Base-by-base conservation (phyloP, 2,113 vertebrate species). In the Trogon melanurus region DNA sequence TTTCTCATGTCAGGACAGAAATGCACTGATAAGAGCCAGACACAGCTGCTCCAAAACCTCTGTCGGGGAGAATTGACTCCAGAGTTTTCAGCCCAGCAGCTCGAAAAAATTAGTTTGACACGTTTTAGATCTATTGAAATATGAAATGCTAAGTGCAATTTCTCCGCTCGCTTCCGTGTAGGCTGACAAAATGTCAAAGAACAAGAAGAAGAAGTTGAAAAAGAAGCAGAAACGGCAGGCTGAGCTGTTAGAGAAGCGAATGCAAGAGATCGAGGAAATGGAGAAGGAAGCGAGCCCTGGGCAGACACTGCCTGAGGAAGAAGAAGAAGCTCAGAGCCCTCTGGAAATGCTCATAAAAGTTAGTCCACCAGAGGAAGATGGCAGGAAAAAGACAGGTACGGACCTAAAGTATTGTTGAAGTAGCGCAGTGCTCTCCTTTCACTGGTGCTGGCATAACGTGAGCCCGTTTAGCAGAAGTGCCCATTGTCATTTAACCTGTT, bases 131-230 rank as follows among this genome's bases (percentile, higher is more conserved):
- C 22, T 87, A 54, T 23, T 78, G 56, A 88, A 81, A 67, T 78
- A 74, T 5, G 18, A 89, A 90, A 86, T 25, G 57, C 41, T 48
- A 88, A 91, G 82, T 90, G 94, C 7, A 48, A 26, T 94, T 95
- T 96, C 88, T 97, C 90, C 97, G 78, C 94, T 80, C 95, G 91
- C 94, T 96, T 95, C 91, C 80, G 22, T 71, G 53, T 96, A 99
- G 99, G 97, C 97, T 93, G 98, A 97, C 93, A 99, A 99, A 98
- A 99, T 99, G 99, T 99, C 99, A 76, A 99, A 99, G 97, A 99
- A 99, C 96, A 99, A 99, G 97, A 99, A 99, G 96, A 99, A 99
- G 96, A 99, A 99, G 95, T 98, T 99, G 98, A 99, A 99, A 98
- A 99, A 99, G 97, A 99, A 99, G 96, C 99, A 99, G 97, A 99